Conservation (phyloP, 2,888 invertebrate genomes). For the Mylabris sibirica region DNA sequence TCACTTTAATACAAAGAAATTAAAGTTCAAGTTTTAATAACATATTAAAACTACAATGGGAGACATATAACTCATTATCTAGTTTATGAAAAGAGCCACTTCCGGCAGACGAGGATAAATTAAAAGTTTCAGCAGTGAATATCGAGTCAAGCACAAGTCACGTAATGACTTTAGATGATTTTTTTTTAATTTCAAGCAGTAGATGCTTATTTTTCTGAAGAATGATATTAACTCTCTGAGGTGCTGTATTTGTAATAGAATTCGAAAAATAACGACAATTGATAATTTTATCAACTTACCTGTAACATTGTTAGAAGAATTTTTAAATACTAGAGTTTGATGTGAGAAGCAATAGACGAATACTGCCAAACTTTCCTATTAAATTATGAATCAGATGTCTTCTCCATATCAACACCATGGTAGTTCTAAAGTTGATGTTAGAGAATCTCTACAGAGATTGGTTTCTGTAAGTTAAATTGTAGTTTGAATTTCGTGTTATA, state of each 20-base stretch:
- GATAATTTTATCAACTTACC: too few species aligned
- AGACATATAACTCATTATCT: constrained; percentile 60
- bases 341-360: background rate
- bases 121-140: constrained; percentile 52
- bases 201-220: too few species aligned
- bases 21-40: constrained; percentile 27
- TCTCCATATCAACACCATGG: background rate
- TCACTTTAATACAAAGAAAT: background rate
- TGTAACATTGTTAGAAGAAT: too few species aligned
- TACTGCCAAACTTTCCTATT: background rate
- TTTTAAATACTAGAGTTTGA: too few species aligned
- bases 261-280: too few species aligned
- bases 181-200: too few species aligned
- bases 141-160: constrained; percentile 53
- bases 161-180: constrained; percentile 20
- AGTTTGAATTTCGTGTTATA: background rate
- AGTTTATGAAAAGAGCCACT: constrained; percentile 57
- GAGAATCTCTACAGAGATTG: background rate
- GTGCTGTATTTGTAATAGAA: too few species aligned
- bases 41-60: constrained; percentile 51
- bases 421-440: background rate
- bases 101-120: constrained; percentile 56
- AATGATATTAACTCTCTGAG: too few species aligned
- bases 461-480: background rate
- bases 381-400: background rate